Evolutionary conservation across 2,888 invertebrate species (phyloP), one percentile per base, ranked within the genome.

Genomic region (Macrosiphum euphorbiae): DNA sequence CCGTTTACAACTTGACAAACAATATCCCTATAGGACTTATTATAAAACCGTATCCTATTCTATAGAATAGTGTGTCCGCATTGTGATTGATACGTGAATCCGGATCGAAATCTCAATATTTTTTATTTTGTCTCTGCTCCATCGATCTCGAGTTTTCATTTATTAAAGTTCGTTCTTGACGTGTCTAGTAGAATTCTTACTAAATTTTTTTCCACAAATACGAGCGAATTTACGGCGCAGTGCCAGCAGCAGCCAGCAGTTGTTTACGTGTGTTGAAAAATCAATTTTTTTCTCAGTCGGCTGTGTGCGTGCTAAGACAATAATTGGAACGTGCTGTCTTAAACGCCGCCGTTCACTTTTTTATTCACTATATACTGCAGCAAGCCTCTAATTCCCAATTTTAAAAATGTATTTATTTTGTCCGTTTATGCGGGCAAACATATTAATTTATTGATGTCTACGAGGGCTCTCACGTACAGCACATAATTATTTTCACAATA

Each of bases 231-330:
- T 44, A n/a, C 35, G 55, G 84, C 84, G 28, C 28, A 26, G 84
- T 52, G 84, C 91, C 91, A 35, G 78, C 50, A 35, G 78, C 35
- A 35, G 78, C 35, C 52, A 20, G 7, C 26, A 35, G 78, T 78
- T 44, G 10, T 90, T 47, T n/a, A 87, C 92, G 92, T 50, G 92
- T 35, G 16, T 87, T n/a, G 35, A 50, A 92, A 92, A 91, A 92
- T 92, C 86, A 87, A 92, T 92, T 92, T 61, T 86, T 84, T 78
- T 84, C 26, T 44, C 4, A 16, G n/a, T 28, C 7, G 11, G 8
- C 5, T 67, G 24, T 41, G 28, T 35, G 91, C 28, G 16, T n/a
- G 52, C 20, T 26, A 11, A 41, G 16, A 28, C n/a, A n/a, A 50
- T 87, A 67, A 92, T 91, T 92, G 86, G 86, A 50, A 92, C 85